A percentile compares a stretch with the other conserved stretches of the same genome.
phyloP scores from a whole-genome alignment of 2,797 vertebrate genomes.

The Discoglossus pictus region DNA sequence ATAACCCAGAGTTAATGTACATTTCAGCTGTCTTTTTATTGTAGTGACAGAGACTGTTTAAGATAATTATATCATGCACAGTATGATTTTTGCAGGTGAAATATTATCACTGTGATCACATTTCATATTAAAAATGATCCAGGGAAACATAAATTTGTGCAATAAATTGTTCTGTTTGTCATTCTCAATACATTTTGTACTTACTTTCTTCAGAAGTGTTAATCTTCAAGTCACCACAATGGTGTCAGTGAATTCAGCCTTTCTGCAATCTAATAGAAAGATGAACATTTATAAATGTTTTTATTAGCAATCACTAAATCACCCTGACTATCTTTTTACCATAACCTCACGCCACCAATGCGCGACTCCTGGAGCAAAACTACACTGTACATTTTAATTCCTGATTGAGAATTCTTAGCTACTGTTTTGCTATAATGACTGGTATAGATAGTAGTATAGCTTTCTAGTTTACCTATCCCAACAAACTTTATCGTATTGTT shows the following conservation, averaged over 20 bases:
- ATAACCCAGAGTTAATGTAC: slow-evolving; percentile 48
- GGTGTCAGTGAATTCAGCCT: slow-evolving; percentile 21
- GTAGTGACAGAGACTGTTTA: slow-evolving; percentile 45
- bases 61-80: slow-evolving; percentile 46
- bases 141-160: slow-evolving; percentile 38
- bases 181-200: slow-evolving; percentile 34
- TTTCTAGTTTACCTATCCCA: no score
- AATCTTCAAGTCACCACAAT: background rate
- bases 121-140: slow-evolving; percentile 48
- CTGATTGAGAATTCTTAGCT: no score
- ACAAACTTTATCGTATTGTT: no score
- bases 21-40: slow-evolving; percentile 47
- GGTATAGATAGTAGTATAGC: no score
- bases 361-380: no score
- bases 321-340: no score
- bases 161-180: slow-evolving; percentile 41
- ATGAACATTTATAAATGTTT: slow-evolving; percentile 6
- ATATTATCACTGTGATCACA: slow-evolving; percentile 45
- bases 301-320: background rate
- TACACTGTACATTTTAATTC: no score
- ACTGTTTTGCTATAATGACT: no score
- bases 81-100: slow-evolving; percentile 48
- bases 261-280: slow-evolving; percentile 7
- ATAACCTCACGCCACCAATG: no score
- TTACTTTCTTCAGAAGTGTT: slow-evolving; percentile 21